Evolutionary conservation across 64 coral and sea anemone species (phyloP).

Genomic region (Dendrophyllia cribrosa): DNA sequence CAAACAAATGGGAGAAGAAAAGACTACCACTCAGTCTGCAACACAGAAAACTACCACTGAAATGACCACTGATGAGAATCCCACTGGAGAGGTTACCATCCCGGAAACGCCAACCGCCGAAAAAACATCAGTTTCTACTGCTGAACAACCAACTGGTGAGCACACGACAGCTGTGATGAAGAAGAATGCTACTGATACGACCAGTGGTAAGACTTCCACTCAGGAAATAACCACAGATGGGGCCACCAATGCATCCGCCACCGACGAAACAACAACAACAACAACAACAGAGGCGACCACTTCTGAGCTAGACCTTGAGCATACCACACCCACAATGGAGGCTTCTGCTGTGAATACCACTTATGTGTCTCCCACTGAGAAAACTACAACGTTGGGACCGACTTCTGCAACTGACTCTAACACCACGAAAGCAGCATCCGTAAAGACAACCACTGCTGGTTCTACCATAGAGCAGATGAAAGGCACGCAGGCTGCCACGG

Average conservation of each 20-base stretch:
- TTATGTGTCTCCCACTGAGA: too few species aligned
- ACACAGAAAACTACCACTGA: not conserved
- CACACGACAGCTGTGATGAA: not conserved
- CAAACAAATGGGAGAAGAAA: too few species aligned
- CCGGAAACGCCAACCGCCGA: not conserved
- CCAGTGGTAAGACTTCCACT: not conserved
- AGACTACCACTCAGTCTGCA: too few species aligned
- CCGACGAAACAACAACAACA: not conserved
- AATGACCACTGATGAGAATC: not conserved
- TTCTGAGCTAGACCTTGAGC: too few species aligned
- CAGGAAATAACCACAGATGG: not conserved
- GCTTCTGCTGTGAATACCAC: too few species aligned
- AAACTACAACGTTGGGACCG: too few species aligned
- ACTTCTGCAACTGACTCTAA: too few species aligned
- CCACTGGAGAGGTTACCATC: not conserved
- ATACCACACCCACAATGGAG: too few species aligned
- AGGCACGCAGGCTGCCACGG: too few species aligned
- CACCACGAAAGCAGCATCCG: too few species aligned
- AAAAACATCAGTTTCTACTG: not conserved
- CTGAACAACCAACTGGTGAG: not conserved
- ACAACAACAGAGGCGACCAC: not conserved
- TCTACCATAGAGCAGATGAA: too few species aligned
- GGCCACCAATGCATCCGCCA: not conserved
- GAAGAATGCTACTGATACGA: not conserved
- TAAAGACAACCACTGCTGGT: too few species aligned